Evolutionary conservation across 2,888 invertebrate genomes (phyloP).

Genomic region (Dione juno): DNA sequence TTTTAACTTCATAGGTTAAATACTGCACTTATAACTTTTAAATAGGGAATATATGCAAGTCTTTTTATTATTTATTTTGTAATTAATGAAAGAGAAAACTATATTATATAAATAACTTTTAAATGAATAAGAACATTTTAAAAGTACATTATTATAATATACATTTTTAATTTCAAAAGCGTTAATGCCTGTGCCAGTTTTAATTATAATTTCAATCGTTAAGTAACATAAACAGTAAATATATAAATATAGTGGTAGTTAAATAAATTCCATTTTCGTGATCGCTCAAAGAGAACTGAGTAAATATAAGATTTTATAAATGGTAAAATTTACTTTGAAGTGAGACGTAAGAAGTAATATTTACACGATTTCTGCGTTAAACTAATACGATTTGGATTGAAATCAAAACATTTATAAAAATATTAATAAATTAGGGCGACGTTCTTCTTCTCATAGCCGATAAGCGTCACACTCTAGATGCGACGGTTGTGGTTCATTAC

Average conservation of each 20-base stretch:
- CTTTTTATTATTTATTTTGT: too few species aligned
- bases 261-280: background rate
- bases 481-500: too few species aligned
- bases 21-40: too few species aligned
- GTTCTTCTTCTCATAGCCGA: too few species aligned
- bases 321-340: constrained; percentile 24
- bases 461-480: too few species aligned
- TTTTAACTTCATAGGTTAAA: too few species aligned
- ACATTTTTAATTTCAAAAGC: too few species aligned
- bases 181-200: background rate
- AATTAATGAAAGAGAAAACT: too few species aligned
- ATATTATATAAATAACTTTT: too few species aligned
- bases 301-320: constrained; percentile 22
- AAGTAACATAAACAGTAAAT: background rate
- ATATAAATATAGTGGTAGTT: background rate
- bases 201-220: background rate
- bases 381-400: background rate
- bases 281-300: constrained; percentile 17
- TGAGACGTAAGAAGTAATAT: constrained; percentile 13
- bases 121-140: too few species aligned
- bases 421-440: background rate
- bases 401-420: background rate
- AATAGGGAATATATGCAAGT: too few species aligned
- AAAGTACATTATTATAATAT: too few species aligned
- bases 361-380: constrained; percentile 11